phyloP scores from a whole-genome alignment of 92 coral and sea anemone genomes.

The Parazoanthus darwini region DNA sequence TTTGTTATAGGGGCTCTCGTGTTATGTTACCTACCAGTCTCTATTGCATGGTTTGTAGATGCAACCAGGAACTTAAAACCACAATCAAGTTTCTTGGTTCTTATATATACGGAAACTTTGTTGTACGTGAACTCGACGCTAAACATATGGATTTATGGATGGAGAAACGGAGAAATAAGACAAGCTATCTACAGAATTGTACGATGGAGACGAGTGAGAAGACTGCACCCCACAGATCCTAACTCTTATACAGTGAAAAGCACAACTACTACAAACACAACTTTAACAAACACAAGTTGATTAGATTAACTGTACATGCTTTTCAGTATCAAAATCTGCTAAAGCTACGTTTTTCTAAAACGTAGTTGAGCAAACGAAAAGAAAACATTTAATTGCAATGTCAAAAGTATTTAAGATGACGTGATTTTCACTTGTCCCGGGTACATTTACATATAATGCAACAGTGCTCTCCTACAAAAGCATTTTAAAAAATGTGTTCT shows the following conservation, averaged over 20 bases:
- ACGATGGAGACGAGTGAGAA: conserved; percentile 1
- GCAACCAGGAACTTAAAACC: not conserved
- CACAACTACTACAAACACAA: not conserved
- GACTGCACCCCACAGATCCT: not conserved
- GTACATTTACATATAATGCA: too few relatives aligned
- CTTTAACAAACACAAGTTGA: conserved; percentile 12
- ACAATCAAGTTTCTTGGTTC: not conserved
- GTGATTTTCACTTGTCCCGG: not conserved
- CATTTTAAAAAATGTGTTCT: not conserved
- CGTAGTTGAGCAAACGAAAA: not conserved
- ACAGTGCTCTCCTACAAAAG: not conserved
- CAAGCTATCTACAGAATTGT: not conserved
- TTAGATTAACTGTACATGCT: not conserved
- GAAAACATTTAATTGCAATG: not conserved
- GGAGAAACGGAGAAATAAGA: conserved; percentile 35
- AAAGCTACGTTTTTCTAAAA: not conserved
- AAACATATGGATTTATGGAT: conserved; percentile 24
- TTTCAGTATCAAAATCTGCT: not conserved
- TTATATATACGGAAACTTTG: not conserved
- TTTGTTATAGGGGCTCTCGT: conserved; percentile 15
- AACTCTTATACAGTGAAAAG: conserved; percentile 12
- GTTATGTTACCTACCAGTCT: conserved; percentile 19
- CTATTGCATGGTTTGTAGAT: conserved; percentile 30
- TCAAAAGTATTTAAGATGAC: too few relatives aligned
- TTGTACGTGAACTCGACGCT: conserved; percentile 28